Conservation (phyloP, 1,140 invertebrate species). For the Brachionus koreanus region DNA sequence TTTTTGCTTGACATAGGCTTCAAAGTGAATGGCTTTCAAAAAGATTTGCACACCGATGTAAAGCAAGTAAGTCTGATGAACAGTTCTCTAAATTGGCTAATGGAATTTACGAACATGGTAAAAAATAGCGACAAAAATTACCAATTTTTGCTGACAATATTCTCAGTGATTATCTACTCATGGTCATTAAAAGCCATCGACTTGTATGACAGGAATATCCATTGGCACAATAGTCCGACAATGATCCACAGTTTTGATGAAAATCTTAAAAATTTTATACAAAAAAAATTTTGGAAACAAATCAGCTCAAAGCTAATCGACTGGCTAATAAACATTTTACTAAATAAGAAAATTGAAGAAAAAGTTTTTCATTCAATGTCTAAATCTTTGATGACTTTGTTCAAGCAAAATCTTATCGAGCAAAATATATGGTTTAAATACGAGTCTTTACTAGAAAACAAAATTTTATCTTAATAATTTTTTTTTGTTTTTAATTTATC, state of each 20-base stretch:
- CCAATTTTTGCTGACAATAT: not conserved
- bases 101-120: not conserved
- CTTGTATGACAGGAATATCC: not conserved
- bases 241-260: not conserved
- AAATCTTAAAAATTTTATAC: not conserved
- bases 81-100: not conserved
- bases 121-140: not conserved
- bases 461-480: slow-evolving; percentile 28
- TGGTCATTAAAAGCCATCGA: not conserved
- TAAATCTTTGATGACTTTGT: not conserved
- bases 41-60: not conserved
- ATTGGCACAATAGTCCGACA: not conserved
- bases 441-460: not conserved
- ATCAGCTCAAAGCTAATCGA: not conserved
- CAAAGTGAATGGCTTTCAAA: not conserved
- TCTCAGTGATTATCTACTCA: not conserved
- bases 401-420: not conserved
- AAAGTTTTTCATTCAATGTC: not conserved
- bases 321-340: not conserved
- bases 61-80: not conserved
- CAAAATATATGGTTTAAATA: slow-evolving; percentile 21
- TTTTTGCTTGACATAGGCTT: not conserved
- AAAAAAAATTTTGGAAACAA: slow-evolving; percentile 1
- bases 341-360: not conserved
- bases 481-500: not conserved